Evolutionary conservation across 2,113 vertebrate species (phyloP), one percentile per base, ranked within the genome.

Genomic region (Fregata magnificens): DNA sequence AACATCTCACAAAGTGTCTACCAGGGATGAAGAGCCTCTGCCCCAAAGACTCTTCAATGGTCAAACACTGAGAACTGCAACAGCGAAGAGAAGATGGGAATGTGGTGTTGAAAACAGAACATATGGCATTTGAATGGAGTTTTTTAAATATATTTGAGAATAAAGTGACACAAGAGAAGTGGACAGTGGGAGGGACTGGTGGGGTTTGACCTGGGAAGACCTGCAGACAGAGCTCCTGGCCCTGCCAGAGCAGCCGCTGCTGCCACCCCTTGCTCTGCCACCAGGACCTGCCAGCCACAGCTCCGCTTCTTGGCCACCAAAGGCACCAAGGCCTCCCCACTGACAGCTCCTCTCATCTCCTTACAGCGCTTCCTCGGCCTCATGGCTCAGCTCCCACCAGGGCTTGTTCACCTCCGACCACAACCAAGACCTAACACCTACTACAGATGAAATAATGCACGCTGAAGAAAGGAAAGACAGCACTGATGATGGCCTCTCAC

Each of bases 61-160:
- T 13, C 62, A 44, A 59, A 40, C 45, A 0, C 38, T 0, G 21
- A 25, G 62, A 32, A 21, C 1, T 5, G 45, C 71, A 38, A 7
- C 56, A n/a, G 32, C 0, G 0, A 45, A 36, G 52, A 71, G 65
- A 29, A 58, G 67, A 11, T 7, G 45, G 49, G 45, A 42, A 53
- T 0, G 6, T 4, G 34, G 16, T 28, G 47, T 2, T 50, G 85
- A 10, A 6, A 69, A 13, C 8, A 21, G 66, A 79, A 44, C 49
- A 26, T 3, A 10, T 0, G 18, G 77, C 1, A 1, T 29, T 49
- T 56, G n/a, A 7, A 42, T 4, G 18, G 42, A 20, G 7, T 2
- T 6, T 34, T 82, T 25, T 59, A 7, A 38, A 21, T 2, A 0
- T 2, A 16, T 28, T 34, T 38, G 47, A 55, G 6, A 40, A 18